phyloP scores from a whole-genome alignment of 2,113 vertebrate genomes.

The Choloepus hoffmanni region DNA sequence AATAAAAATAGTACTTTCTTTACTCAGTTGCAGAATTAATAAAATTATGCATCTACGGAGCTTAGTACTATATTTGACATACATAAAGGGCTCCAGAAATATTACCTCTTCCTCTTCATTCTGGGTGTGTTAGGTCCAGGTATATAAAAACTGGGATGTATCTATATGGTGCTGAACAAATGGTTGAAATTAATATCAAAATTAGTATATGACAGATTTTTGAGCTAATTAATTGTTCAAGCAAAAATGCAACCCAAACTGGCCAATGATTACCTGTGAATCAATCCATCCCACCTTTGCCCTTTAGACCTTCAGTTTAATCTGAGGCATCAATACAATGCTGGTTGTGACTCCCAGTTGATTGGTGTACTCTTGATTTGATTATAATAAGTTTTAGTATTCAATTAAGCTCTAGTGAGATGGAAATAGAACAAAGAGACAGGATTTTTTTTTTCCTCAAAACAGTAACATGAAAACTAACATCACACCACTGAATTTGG shows the following conservation, averaged over 20 bases:
- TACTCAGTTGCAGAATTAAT: neutral
- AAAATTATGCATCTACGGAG: neutral
- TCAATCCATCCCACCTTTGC: neutral
- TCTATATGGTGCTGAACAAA: neutral
- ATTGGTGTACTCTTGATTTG: neutral
- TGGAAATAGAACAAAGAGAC: neutral
- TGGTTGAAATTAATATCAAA: slow-evolving; percentile 13
- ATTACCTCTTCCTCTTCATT: neutral
- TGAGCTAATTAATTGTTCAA: neutral
- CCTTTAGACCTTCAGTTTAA: neutral
- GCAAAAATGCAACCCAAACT: neutral
- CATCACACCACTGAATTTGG: neutral
- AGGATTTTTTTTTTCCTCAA: neutral
- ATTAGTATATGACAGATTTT: neutral
- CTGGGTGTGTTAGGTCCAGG: neutral
- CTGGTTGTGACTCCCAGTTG: neutral
- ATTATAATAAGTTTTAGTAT: neutral
- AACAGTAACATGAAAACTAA: neutral
- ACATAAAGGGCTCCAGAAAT: neutral
- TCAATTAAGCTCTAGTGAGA: neutral
- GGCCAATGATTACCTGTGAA: neutral
- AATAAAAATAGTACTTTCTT: neutral
- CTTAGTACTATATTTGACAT: neutral
- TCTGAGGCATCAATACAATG: neutral
- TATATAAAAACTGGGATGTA: neutral